These are phyloP conservation scores for Deroplatys truncata DNA, from an alignment of 2,888 invertebrate species.

Conservation along the genomic window DNA sequence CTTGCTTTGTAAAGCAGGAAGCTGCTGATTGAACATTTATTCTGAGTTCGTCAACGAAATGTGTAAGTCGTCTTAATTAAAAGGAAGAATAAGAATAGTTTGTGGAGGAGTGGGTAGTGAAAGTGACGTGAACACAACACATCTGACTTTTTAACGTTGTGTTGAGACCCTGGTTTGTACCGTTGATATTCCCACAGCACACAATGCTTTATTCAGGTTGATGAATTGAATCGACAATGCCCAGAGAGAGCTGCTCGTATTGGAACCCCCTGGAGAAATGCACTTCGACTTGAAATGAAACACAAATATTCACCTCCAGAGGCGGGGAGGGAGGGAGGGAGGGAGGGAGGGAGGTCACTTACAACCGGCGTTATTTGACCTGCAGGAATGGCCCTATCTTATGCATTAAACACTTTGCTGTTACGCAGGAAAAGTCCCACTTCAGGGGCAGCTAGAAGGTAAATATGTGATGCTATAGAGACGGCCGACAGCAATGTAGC, in stretches of 20 bases:
- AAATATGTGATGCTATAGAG: too few species aligned
- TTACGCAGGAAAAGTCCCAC: background rate
- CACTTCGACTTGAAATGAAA: background rate
- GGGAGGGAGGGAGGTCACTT: background rate
- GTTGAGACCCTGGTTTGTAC: background rate
- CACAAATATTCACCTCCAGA: background rate
- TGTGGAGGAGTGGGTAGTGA: too few species aligned
- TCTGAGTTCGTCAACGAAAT: too few species aligned
- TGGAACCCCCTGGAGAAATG: background rate
- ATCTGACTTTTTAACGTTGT: too few species aligned
- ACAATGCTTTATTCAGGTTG: background rate
- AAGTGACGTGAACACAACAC: too few species aligned
- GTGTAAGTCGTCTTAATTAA: too few species aligned
- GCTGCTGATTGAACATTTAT: too few species aligned
- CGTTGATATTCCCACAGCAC: background rate
- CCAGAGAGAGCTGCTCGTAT: background rate
- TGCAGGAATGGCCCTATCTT: background rate
- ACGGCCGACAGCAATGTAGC: too few species aligned
- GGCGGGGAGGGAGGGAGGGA: too few species aligned
- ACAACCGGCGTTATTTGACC: background rate
- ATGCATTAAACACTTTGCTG: background rate
- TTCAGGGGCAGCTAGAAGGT: background rate
- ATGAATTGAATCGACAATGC: background rate
- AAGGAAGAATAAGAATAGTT: too few species aligned
- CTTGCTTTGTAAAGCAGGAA: too few species aligned